Evolutionary conservation across 2,888 invertebrate species (phyloP), one percentile per base, ranked within the genome.

Genomic region (Onchidella celtica): DNA sequence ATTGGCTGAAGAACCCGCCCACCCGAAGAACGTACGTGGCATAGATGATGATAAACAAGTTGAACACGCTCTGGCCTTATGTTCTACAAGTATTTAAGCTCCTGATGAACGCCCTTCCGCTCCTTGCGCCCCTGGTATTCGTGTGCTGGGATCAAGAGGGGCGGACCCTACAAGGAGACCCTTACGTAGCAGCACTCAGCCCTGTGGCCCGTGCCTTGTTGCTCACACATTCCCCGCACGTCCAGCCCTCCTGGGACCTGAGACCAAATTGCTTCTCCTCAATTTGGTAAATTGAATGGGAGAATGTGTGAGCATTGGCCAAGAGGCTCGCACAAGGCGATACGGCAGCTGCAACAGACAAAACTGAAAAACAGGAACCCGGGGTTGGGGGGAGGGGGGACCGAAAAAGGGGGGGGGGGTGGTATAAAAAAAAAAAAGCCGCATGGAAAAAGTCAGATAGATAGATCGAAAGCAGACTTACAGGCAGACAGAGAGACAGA

Each of bases 281-380:
- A 77, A 77, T 77, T 77, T 77, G 36, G 68, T 69, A 66, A 77
- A 77, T 77, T 77, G 68, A 77, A 77, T 77, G 68, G 77, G 29
- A 69, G 69, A 32, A 47, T 68, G 40, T 34, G 68, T 57, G 77
- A 68, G 68, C 38, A 24, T 34, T 69, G 57, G 76, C 66, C 47
- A 59, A 57, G 17, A 40, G 34, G 38, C 55, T 6, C 40, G 63
- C 47, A 34, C 66, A 9, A 36, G 59, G 68, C 47, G 66, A 65
- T 36, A 69, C 21, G 57, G 36, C 66, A 77, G 66, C 69, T 69
- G 55, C 32, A 32, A 27, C 11, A n/a, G 66, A 76, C 76, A n/a
- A n/a, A n/a, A n/a, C n/a, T n/a, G n/a, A n/a, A n/a, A n/a, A n/a
- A n/a, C n/a, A n/a, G n/a, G n/a, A n/a, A n/a, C n/a, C n/a, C n/a